A percentile compares a stretch with the other conserved stretches of the same genome.
phyloP scores from a whole-genome alignment of 30 jellyfish, hydroid and myxozoan species.

The Nemopilema nomurai region DNA sequence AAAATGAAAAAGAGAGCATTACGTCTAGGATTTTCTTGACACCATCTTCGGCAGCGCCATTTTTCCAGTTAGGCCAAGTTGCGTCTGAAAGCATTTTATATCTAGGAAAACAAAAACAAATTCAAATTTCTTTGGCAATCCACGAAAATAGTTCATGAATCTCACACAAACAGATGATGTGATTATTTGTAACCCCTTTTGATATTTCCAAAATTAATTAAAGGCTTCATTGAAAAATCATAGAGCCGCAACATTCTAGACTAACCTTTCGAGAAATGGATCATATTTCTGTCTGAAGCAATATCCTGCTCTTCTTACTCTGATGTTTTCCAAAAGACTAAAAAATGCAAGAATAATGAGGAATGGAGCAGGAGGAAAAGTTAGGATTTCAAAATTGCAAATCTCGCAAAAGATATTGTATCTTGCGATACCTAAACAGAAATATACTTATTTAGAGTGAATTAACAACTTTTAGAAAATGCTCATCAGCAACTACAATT shows the following conservation, averaged over 20 bases:
- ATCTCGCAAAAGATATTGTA: too few species aligned
- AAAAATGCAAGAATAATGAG: background rate
- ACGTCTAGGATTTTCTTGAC: constrained; percentile 79
- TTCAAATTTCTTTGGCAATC: too few species aligned
- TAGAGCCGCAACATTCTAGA: background rate
- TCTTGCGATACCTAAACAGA: too few species aligned
- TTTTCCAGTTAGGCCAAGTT: constrained; percentile 89
- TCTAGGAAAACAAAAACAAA: constrained; percentile 50
- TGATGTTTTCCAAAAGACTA: constrained; percentile 84
- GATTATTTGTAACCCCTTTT: background rate
- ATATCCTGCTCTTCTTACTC: constrained; percentile 97
- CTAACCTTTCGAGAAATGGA: constrained; percentile 74
- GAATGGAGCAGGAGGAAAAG: too few species aligned
- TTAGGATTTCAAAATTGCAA: background rate
- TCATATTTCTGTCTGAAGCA: constrained; percentile 80
- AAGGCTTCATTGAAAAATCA: too few species aligned
- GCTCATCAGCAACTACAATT: too few species aligned
- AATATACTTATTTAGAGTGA: too few species aligned
- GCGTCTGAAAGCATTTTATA: constrained; percentile 83
- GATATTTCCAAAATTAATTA: background rate
- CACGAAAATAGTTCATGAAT: too few species aligned
- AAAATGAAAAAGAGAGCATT: background rate
- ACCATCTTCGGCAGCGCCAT: constrained; percentile 77
- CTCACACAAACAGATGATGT: background rate
- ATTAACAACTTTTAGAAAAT: too few species aligned